phyloP scores from a whole-genome alignment of 2,797 vertebrate species.

The Poecilia wingei region DNA sequence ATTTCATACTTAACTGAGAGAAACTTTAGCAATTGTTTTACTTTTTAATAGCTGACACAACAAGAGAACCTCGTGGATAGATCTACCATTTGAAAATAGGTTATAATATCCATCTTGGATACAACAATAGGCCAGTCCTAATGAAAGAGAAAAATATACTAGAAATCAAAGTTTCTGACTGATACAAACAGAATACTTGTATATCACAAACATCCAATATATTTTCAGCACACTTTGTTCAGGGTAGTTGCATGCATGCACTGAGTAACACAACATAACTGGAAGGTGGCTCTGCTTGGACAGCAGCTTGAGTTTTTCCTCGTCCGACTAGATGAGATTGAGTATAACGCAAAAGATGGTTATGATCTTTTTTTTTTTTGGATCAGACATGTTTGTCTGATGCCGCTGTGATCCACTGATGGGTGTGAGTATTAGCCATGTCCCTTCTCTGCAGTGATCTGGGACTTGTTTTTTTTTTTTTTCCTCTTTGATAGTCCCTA shows the following conservation, averaged over 20 bases:
- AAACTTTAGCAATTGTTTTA: slow-evolving; percentile 80
- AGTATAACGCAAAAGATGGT: slow-evolving; percentile 37
- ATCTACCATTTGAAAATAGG: slow-evolving; percentile 74
- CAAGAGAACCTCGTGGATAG: slow-evolving; percentile 64
- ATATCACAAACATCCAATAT: slow-evolving; percentile 84
- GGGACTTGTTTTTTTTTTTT: slow-evolving; percentile 34
- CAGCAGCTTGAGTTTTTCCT: slow-evolving; percentile 38
- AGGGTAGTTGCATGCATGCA: slow-evolving; percentile 86
- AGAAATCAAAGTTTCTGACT: slow-evolving; percentile 63
- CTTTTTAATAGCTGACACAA: slow-evolving; percentile 70
- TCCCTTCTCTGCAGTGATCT: slow-evolving; percentile 40
- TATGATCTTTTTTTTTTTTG: slow-evolving; percentile 22
- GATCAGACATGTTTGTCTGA: slow-evolving; percentile 39
- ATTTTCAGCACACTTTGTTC: slow-evolving; percentile 82
- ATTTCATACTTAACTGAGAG: slow-evolving; percentile 72
- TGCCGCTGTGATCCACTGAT: slow-evolving; percentile 9
- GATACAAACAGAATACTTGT: slow-evolving; percentile 76
- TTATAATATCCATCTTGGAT: slow-evolving; percentile 70
- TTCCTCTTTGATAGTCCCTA: slow-evolving; percentile 19
- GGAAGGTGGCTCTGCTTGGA: slow-evolving; percentile 78
- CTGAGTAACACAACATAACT: slow-evolving; percentile 81
- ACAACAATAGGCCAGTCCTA: slow-evolving; percentile 73
- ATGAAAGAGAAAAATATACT: slow-evolving; percentile 63
- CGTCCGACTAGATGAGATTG: slow-evolving; percentile 47
- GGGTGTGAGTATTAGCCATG: slow-evolving; percentile 23